Evolutionary conservation across 30 jellyfish, hydroid and myxozoan species (phyloP).

Genomic region (Hydra vulgaris): DNA sequence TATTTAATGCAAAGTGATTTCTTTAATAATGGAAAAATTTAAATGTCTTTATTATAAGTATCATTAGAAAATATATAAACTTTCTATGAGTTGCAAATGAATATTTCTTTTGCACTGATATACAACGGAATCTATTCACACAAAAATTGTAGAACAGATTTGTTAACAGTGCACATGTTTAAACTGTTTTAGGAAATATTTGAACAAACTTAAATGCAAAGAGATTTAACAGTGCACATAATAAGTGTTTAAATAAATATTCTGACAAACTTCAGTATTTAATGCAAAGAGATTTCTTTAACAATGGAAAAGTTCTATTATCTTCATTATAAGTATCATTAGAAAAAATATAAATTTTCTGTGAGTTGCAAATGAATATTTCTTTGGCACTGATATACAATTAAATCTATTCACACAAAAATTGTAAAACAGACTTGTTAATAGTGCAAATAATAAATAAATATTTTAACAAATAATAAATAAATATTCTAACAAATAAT

Average conservation of each 20-base stretch:
- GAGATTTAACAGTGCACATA: no score
- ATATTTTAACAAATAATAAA: no score
- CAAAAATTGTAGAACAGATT: no score
- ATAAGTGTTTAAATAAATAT: no score
- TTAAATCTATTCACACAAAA: background rate
- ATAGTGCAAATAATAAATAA: background rate
- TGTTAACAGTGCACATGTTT: no score
- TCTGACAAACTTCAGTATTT: no score
- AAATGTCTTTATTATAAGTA: background rate
- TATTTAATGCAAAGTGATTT: no score
- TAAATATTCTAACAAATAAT: no score
- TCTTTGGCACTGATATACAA: background rate
- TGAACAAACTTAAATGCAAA: no score
- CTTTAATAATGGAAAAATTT: background rate
- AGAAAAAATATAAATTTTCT: background rate
- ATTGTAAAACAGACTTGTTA: background rate
- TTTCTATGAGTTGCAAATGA: background rate
- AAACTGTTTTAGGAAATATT: no score
- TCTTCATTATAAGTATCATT: background rate
- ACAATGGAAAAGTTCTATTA: background rate
- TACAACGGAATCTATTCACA: no score
- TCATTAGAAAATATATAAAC: background rate
- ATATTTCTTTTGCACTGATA: background rate
- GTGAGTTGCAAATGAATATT: background rate
- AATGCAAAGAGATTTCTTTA: no score